phyloP scores from a whole-genome alignment of 2,888 invertebrate species.

The Cyaniris semiargus region DNA sequence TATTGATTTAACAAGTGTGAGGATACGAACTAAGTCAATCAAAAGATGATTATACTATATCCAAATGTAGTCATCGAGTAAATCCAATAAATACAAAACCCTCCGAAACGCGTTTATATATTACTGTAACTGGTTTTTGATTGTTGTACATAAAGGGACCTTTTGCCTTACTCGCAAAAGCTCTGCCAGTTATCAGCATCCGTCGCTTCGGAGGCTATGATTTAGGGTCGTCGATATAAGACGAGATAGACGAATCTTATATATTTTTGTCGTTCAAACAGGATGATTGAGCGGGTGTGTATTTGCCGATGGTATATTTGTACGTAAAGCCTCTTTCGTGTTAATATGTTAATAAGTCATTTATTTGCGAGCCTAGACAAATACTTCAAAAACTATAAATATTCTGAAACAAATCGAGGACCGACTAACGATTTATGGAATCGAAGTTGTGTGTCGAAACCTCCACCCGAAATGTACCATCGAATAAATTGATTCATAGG shows the following conservation, averaged over 20 bases:
- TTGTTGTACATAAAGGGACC: conserved; percentile 23
- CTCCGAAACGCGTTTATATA: conserved; percentile 3
- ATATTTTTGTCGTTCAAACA: neutral
- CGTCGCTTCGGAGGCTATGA: conserved; percentile 27
- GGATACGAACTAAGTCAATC: too few species aligned
- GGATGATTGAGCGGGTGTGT: neutral
- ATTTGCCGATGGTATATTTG: neutral
- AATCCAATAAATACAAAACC: neutral
- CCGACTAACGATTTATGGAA: neutral
- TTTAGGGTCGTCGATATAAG: conserved; percentile 5
- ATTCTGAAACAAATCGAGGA: neutral
- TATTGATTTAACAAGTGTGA: too few species aligned
- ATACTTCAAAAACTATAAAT: neutral
- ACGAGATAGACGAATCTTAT: conserved; percentile 1
- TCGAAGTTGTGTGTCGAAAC: neutral
- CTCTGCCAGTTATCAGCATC: conserved; percentile 32
- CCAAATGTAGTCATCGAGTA: neutral
- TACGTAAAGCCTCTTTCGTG: neutral
- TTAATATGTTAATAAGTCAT: neutral
- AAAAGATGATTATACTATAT: neutral
- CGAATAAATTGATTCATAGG: neutral
- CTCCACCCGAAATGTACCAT: neutral
- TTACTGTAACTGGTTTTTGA: conserved; percentile 15
- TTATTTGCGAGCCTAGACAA: neutral
- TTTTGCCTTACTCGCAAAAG: conserved; percentile 30